These are phyloP conservation scores for Erebia aethiops DNA, from an alignment of 2,888 invertebrate species.

Conservation along the genomic window DNA sequence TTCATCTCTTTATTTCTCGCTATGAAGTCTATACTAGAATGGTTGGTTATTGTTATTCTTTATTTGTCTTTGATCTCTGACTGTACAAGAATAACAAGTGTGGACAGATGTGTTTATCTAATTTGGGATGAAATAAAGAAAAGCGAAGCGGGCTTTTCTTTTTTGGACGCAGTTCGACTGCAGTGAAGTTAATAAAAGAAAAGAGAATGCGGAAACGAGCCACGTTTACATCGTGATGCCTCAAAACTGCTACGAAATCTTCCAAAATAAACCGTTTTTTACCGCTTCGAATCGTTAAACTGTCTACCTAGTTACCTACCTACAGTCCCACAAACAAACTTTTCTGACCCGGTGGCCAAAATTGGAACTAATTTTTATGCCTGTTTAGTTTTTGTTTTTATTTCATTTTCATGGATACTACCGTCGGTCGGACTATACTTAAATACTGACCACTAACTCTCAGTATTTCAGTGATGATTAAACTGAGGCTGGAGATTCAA, in stretches of 20 bases:
- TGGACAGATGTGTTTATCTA: background rate
- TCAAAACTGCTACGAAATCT: background rate
- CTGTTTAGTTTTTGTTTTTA: too few species aligned
- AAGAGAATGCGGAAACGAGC: constrained; percentile 20
- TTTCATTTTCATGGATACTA: too few species aligned
- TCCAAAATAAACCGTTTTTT: background rate
- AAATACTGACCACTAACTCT: too few species aligned
- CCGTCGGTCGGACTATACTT: too few species aligned
- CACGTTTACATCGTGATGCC: background rate
- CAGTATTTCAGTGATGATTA: too few species aligned
- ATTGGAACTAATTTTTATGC: too few species aligned
- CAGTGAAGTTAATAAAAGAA: constrained; percentile 21
- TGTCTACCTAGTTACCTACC: too few species aligned
- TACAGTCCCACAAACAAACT: too few species aligned
- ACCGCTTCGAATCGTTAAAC: too few species aligned
- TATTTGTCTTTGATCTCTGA: background rate
- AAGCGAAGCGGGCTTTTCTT: background rate
- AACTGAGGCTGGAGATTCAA: too few species aligned
- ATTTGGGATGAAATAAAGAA: background rate
- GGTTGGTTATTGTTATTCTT: background rate
- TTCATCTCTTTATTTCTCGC: too few species aligned
- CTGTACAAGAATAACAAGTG: background rate
- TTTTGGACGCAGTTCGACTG: constrained; percentile 9
- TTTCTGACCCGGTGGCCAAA: too few species aligned
- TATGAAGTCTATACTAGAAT: background rate